A percentile compares a stretch with the other conserved stretches of the same genome.
Conservation (phyloP, 2,888 invertebrate genomes). For the Sesia bembeciformis region DNA sequence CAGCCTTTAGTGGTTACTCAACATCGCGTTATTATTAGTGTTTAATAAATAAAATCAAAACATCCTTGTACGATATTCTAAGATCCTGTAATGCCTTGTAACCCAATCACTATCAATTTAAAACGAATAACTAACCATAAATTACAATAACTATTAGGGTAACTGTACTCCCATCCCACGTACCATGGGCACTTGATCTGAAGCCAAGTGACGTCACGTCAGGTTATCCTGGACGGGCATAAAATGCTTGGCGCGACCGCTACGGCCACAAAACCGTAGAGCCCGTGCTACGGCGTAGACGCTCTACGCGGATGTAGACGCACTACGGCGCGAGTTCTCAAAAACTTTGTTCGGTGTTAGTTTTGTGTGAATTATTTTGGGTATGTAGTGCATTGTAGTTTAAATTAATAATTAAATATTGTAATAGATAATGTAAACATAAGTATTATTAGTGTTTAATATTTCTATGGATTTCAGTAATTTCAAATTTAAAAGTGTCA, state of each 20-base stretch:
- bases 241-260: conserved; percentile 38
- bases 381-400: not conserved
- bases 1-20: too few species aligned
- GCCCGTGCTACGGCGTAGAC: conserved; percentile 54
- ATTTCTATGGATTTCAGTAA: too few species aligned
- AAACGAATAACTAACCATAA: not conserved
- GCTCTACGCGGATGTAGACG: conserved; percentile 34
- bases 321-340: conserved; percentile 13
- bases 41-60: too few species aligned
- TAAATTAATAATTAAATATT: not conserved
- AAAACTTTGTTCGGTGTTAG: conserved; percentile 10
- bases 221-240: conserved; percentile 9
- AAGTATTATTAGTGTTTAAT: too few species aligned
- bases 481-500: too few species aligned
- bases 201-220: conserved; percentile 54
- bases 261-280: conserved; percentile 47
- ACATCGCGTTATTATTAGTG: too few species aligned
- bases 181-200: conserved; percentile 33
- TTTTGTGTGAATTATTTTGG: not conserved
- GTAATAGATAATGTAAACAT: too few species aligned
- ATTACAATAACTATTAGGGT: not conserved
- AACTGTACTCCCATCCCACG: conserved; percentile 22
- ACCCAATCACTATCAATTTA: not conserved
- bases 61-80: too few species aligned
- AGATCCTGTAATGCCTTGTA: not conserved